Evolutionary conservation across 2,888 invertebrate species (phyloP), one percentile per base, ranked within the genome.

Genomic region (Pachycephus smyrnensis): DNA sequence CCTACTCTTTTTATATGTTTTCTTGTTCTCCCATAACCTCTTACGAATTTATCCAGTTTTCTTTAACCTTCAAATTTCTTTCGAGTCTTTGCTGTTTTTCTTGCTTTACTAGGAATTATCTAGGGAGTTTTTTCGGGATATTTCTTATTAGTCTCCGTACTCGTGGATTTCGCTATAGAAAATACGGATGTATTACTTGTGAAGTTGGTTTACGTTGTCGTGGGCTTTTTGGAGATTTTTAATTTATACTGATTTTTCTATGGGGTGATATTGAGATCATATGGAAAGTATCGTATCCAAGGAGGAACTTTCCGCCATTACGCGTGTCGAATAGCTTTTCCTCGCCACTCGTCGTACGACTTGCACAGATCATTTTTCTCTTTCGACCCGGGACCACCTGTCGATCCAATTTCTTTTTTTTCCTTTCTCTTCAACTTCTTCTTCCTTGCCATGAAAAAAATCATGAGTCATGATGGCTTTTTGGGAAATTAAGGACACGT

Each of bases 1-100:
- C 68, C 74, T 80, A 75, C 80, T 81, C 76, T 80, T 81, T 80
- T 33, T 81, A n/a, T 75, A 81, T 75, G 75, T 73, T 80, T 32
- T 79, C 79, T 80, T 80, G 81, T 77, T 55, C 55, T 23, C 55
- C 55, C 55, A 23, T 55, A 55, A 55, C 23, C 55, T 55, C 55
- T 55, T 55, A 55, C 55, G 55, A 55, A 55, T 23, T 55, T 55
- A 55, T 55, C 23, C 55, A 55, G 55, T 55, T 55, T 55, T 55
- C 55, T 9, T 55, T 55, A 23, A 55, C 6, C 55, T 23, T 55
- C 23, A 1, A 55, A 15, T 55, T 55, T 55, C 55, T 23, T 55
- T 55, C 23, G 55, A 23, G 55, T 9, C 55, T 9, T 23, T 23
- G 55, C 55, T 55, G 55, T 55, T 55, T 55, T 55, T 55, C 23